These are phyloP conservation scores for Erebia aethiops DNA, from an alignment of 2,888 invertebrate genomes.

Conservation along the genomic window DNA sequence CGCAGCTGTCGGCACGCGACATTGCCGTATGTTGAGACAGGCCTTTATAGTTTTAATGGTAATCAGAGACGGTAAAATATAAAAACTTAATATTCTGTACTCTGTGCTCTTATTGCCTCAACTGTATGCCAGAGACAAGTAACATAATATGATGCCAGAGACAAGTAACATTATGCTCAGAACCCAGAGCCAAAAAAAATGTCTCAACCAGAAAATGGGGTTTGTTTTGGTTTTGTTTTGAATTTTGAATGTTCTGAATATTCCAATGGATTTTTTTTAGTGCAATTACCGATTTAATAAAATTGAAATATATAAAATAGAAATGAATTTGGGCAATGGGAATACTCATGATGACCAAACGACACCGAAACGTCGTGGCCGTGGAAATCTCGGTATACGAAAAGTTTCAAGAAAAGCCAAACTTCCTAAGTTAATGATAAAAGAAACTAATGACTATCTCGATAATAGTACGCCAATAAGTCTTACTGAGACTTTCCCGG, in stretches of 20 bases:
- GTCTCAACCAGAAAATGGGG: no score
- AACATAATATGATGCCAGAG: no score
- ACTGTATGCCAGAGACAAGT: no score
- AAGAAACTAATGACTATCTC: constrained; percentile 23
- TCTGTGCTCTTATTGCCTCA: no score
- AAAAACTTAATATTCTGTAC: no score
- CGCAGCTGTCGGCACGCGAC: no score
- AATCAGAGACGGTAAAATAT: no score
- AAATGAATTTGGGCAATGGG: constrained; percentile 29
- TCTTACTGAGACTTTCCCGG: constrained; percentile 39
- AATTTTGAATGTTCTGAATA: background rate
- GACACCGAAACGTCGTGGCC: constrained; percentile 69
- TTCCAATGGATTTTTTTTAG: background rate
- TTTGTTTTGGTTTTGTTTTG: no score
- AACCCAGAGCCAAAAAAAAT: no score
- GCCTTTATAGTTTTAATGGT: no score
- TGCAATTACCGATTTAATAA: background rate
- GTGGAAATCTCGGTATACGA: constrained; percentile 50
- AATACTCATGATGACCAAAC: constrained; percentile 42
- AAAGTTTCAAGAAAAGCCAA: constrained; percentile 46
- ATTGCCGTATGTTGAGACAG: no score
- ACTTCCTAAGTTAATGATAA: constrained; percentile 30
- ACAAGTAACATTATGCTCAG: no score
- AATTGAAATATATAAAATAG: constrained; percentile 1
- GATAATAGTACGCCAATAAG: constrained; percentile 51